These are phyloP conservation scores for Leuctra nigra DNA, from an alignment of 2,888 invertebrate genomes.

Conservation along the genomic window DNA sequence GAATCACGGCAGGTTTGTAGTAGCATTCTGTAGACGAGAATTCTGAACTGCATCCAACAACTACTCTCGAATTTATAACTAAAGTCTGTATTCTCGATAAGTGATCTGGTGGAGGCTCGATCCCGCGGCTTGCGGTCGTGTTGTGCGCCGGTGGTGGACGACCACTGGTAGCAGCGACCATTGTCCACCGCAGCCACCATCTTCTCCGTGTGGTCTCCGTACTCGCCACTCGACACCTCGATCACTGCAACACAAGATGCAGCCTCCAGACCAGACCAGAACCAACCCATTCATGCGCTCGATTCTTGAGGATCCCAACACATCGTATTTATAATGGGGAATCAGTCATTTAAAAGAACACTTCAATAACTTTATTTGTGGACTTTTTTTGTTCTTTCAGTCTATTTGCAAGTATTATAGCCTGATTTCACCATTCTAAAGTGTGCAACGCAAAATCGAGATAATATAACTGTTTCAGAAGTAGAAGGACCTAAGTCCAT, in stretches of 20 bases:
- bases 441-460: no score
- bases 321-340: no score
- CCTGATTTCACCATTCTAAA: no score
- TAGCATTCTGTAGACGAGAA: slow-evolving; percentile 62
- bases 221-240: slow-evolving; percentile 74
- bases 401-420: no score
- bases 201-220: slow-evolving; percentile 60
- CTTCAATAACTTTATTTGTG: no score
- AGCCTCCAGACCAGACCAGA: no score
- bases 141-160: background rate
- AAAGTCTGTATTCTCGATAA: slow-evolving; percentile 1
- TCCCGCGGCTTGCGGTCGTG: background rate
- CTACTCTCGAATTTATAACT: slow-evolving; percentile 49
- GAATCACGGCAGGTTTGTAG: slow-evolving; percentile 68
- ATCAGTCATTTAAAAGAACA: no score
- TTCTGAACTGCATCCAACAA: slow-evolving; percentile 59
- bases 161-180: slow-evolving; percentile 52
- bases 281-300: no score
- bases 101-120: background rate
- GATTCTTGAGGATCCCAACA: no score
- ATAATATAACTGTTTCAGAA: no score
- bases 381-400: no score
- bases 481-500: no score
- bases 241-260: slow-evolving; percentile 51
- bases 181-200: slow-evolving; percentile 65